Evolutionary conservation across 2,888 invertebrate species (phyloP).

Genomic region (Apamea epomidion): DNA sequence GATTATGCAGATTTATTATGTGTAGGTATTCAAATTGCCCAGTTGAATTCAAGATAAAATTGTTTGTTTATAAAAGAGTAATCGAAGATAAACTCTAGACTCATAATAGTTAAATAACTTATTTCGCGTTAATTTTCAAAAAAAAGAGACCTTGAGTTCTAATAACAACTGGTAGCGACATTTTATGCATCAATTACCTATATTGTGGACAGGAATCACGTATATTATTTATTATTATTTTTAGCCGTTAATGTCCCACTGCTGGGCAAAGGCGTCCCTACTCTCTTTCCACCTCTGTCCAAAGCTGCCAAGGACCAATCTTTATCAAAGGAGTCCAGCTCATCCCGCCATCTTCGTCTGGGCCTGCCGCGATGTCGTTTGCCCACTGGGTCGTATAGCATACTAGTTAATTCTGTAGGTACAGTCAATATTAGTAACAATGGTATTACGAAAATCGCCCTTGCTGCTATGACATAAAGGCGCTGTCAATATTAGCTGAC

Average conservation of each 20-base stretch:
- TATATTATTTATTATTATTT: background rate
- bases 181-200: background rate
- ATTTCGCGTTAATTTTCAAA: constrained; percentile 4
- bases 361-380: too few relatives aligned
- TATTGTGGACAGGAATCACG: background rate
- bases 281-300: too few relatives aligned
- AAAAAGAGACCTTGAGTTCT: background rate
- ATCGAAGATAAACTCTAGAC: background rate
- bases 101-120: background rate
- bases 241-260: too few relatives aligned
- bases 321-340: too few relatives aligned
- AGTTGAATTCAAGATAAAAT: background rate
- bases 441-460: background rate
- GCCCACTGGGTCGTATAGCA: background rate
- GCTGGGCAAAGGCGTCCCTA: too few relatives aligned
- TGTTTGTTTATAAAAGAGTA: background rate
- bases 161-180: background rate
- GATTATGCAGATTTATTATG: background rate
- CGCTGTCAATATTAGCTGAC: background rate
- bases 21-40: background rate
- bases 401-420: background rate
- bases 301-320: too few relatives aligned
- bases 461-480: background rate
- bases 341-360: too few relatives aligned
- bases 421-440: background rate